phyloP scores from a whole-genome alignment of 2,113 vertebrate species.

The Callionymus lyra region DNA sequence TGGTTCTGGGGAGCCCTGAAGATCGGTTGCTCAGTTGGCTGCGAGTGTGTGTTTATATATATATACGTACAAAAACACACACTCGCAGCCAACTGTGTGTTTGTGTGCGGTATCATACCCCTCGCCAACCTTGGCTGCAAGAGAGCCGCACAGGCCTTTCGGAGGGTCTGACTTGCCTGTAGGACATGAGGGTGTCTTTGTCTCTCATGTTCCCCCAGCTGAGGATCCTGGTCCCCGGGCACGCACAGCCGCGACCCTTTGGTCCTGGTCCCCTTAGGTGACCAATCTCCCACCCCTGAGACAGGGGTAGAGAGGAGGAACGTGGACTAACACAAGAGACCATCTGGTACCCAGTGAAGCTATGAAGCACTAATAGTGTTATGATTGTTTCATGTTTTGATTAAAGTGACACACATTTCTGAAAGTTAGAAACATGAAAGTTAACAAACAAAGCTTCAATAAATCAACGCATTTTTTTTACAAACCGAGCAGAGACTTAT shows the following conservation, averaged over 20 bases:
- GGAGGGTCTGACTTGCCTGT: slow-evolving; percentile 45
- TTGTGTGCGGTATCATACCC: slow-evolving; percentile 37
- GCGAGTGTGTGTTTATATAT: slow-evolving; percentile 8
- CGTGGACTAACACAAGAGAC: slow-evolving; percentile 50
- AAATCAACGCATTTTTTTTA: too few relatives aligned
- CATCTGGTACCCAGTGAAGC: slow-evolving; percentile 61
- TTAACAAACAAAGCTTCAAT: too few relatives aligned
- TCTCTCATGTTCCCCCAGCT: slow-evolving; percentile 48
- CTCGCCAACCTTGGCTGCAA: slow-evolving; percentile 61
- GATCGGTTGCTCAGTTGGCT: slow-evolving; percentile 59
- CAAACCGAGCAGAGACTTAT: too few relatives aligned
- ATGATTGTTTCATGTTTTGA: too few relatives aligned
- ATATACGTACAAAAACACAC: slow-evolving; percentile 1
- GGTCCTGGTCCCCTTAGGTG: slow-evolving; percentile 42
- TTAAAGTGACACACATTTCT: too few relatives aligned
- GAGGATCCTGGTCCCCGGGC: slow-evolving; percentile 58
- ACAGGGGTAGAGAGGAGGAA: slow-evolving; percentile 33
- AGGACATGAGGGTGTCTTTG: slow-evolving; percentile 51
- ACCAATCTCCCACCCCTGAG: slow-evolving; percentile 30
- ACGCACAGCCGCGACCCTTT: slow-evolving; percentile 39
- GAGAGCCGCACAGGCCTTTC: slow-evolving; percentile 50
- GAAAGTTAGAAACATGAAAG: too few relatives aligned
- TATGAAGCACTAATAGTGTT: neutral
- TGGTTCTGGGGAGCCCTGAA: slow-evolving; percentile 58
- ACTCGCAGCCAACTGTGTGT: slow-evolving; percentile 6